Evolutionary conservation across 2,888 invertebrate species (phyloP), one percentile per base, ranked within the genome.

Genomic region (Hybos culiciformis): DNA sequence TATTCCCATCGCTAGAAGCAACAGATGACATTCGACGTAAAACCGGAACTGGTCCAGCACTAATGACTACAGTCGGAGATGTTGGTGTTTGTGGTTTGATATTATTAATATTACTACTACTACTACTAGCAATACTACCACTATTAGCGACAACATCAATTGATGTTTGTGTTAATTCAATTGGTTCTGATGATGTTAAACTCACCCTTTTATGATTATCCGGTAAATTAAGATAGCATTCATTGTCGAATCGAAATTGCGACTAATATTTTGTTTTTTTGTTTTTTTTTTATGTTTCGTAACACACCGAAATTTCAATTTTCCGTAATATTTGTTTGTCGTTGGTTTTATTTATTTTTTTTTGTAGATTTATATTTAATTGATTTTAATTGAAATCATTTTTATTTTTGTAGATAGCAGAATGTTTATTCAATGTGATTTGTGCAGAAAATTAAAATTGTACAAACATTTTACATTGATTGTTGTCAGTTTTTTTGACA

Each of bases 191-290:
- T 50, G 51, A 47, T 48, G 49, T 39, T 48, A 51, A 71, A 85
- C 86, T 87, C 84, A 93, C 94, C 88, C 91, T 80, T 80, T 90
- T 91, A 74, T 94, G 92, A 74, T 92, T 92, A 74, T 96, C 96
- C 70, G 92, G 91, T 65, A 96, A 80, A 74, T 86, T 90, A 72
- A 91, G 78, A 75, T 90, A 87, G 76, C 92, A 94, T 78, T 97
- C 98, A 75, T 94, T 96, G 77, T 97, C 97, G 75, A 97, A 97
- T 69, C 96, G 85, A 77, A 97, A 98, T 73, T 97, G 96, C 76
- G 94, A 94, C 93, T n/a, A n/a, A n/a, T n/a, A 8, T 31, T 39
- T 39, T 7, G 19, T 39, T 14, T 33, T 33, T 33, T 4, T 33
- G 34, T 8, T 32, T 40, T 40, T 32, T 40, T 31, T 5, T 19